Base-by-base conservation (phyloP, 2,888 invertebrate genomes). In the Ennomos erosarius region DNA sequence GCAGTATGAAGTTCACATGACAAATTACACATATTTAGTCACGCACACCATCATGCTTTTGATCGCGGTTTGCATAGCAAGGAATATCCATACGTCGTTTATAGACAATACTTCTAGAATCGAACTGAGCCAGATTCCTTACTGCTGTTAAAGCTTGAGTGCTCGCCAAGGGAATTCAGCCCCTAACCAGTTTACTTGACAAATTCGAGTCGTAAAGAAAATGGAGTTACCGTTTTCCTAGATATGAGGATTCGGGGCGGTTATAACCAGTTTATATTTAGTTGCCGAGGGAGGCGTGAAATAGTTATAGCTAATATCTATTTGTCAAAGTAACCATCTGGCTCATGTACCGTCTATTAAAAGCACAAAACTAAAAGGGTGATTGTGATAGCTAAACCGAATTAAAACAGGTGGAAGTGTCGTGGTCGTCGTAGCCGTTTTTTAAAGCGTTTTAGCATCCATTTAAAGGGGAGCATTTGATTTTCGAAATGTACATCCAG, bases 141-240 rank as follows among this genome's bases (percentile, higher is more conserved):
- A 59, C 59, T 51, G 51, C 35, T 26, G 26, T 5, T 26, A 6
- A 26, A 26, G 26, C 26, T 4, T 26, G 26, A 26, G 4, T 26
- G 26, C 26, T 49, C 13, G 16, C 48, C 37, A 43, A 49, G n/a
- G 5, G 12, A 1, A 1, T 11, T 16, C 36, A 49, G 33, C 37
- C 38, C 44, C 51, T 6, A 34, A 39, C 50, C 55, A 50, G 54
- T 56, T 59, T 50, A 40, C 47, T 54, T 64, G 64, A 61, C 59
- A 61, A 61, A 64, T 64, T 59, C 59, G 36, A 54, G 37, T 55
- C 56, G 56, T 61, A 56, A 59, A 61, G 55, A 56, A 53, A 52
- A 56, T 49, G 34, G 53, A 56, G 56, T 53, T 58, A 58, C 55
- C 55, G 46, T 56, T 45, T 49, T 48, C 53, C 40, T 46, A 54